These are phyloP conservation scores for Cynaeus angustus DNA, from an alignment of 2,888 invertebrate genomes.

Conservation along the genomic window DNA sequence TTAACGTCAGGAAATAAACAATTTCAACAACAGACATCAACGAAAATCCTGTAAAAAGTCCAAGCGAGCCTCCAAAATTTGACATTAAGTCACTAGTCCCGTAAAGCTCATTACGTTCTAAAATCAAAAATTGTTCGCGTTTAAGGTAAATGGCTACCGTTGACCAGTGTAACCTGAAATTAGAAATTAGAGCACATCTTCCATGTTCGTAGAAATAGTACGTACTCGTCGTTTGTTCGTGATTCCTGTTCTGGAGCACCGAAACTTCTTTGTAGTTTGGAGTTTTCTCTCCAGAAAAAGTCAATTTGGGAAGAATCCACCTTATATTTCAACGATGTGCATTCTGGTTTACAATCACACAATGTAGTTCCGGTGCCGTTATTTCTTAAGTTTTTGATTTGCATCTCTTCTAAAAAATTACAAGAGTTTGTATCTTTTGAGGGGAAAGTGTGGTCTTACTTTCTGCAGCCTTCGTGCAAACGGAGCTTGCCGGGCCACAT, in stretches of 20 bases:
- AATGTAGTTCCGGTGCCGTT: background rate
- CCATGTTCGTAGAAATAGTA: too few species aligned
- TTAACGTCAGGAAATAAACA: slow-evolving; percentile 72
- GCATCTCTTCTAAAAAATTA: background rate
- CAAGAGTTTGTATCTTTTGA: too few species aligned
- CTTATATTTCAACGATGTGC: background rate
- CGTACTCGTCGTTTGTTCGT: background rate
- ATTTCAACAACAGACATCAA: slow-evolving; percentile 71
- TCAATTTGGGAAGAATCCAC: background rate
- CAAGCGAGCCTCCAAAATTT: slow-evolving; percentile 81
- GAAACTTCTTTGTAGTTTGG: background rate
- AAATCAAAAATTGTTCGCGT: slow-evolving; percentile 80
- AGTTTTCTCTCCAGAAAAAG: background rate
- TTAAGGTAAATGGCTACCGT: slow-evolving; percentile 80
- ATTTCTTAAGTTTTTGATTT: background rate
- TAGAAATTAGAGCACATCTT: too few species aligned
- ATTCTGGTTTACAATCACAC: slow-evolving; percentile 1
- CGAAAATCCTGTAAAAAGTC: too few species aligned
- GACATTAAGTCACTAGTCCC: slow-evolving; percentile 81
- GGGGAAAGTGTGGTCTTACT: too few species aligned
- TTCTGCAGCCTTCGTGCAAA: too few species aligned
- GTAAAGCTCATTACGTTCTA: slow-evolving; percentile 79
- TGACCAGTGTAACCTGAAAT: slow-evolving; percentile 64
- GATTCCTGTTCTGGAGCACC: background rate
- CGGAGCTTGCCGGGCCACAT: too few species aligned